Base-by-base conservation (phyloP, 2,113 vertebrate species). In the Tringa solitaria region DNA sequence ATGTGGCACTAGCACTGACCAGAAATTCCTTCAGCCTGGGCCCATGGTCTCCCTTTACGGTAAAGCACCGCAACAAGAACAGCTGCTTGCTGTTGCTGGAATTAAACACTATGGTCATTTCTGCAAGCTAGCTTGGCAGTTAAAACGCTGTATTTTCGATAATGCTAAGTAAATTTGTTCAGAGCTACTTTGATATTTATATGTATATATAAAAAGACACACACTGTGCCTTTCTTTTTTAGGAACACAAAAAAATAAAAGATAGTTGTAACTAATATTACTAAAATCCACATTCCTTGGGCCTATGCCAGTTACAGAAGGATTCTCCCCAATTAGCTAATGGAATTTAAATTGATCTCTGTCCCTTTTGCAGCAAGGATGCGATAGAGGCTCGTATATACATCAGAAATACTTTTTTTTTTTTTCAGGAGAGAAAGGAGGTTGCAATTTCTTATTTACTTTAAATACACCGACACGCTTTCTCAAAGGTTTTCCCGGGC, bases 11-110 rank as follows among this genome's bases (percentile, higher is more conserved):
- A 26, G 9, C 2, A 4, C 9, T 22, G 65, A 76, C 7, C 5
- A 74, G 48, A 57, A 57, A 73, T 50, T 84, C 85, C 83, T 93
- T 0, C 0, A 59, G 61, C 84, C 84, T 84, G 45, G 41, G 32
- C 46, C 56, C 11, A 1, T 0, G 23, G 63, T 12, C 22, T 93
- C 41, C 37, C 67, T 64, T 48, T 43, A 32, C 1, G 0, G n/a
- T 0, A 43, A 67, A 76, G 53, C 43, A 6, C 27, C 19, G 33
- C 41, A 41, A 23, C 0, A 12, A 53, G 84, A 90, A 9, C 14
- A 65, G 39, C 51, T 39, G 43, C 39, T 45, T 59, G 14, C 73
- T 84, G 35, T 5, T 17, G 14, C 68, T 81, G 70, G 79, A 81
- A 78, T 70, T 8, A 28, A 81, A 80, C 6, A 4, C 5, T 48